Evolutionary conservation across 2,888 invertebrate species (phyloP), one percentile per base, ranked within the genome.

Genomic region (Sthenelais limicola): DNA sequence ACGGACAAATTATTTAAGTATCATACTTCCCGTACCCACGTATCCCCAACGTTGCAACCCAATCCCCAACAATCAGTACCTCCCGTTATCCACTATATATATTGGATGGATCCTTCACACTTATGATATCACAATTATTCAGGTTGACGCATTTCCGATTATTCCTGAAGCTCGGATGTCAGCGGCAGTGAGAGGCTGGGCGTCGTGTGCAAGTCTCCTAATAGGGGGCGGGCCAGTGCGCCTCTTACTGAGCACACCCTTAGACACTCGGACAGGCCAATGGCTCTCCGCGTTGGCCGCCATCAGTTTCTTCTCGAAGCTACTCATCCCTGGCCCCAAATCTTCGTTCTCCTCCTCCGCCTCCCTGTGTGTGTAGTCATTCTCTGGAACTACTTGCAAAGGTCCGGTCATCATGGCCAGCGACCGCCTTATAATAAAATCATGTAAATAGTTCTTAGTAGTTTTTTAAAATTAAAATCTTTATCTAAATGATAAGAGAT

Each of bases 371-470:
- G 67, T 33, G 18, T 78, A 74, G 54, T 83, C 83, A 12, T 82
- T 77, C 48, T 84, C 84, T 3, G 85, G 85, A 1, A 85, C 85
- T n/a, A 83, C 81, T 69, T 85, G 85, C 12, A 83, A 72, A 3
- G 82, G 81, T 4, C 80, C 82, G 18, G 74, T 71, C 7, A 71
- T 58, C 21, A 79, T 74, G 30, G 82, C 76, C 78, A 83, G 76
- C 12, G 83, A 82, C 72, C 79, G 74, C 84, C 85, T 84, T 71
- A 3, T 73, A 76, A 56, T 33, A 71, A 67, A 28, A 28, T 15
- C n/a, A n/a, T n/a, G n/a, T n/a, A n/a, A n/a, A n/a, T n/a, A n/a
- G 3, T 47, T 49, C n/a, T 5, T 38, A 49, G 18, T 15, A 15
- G 43, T 43, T 52, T 52, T 7, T 52, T 9, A 52, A 9, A 15